These are phyloP conservation scores for Pogona vitticeps DNA, from an alignment of 2,113 vertebrate genomes.

Conservation along the genomic window DNA sequence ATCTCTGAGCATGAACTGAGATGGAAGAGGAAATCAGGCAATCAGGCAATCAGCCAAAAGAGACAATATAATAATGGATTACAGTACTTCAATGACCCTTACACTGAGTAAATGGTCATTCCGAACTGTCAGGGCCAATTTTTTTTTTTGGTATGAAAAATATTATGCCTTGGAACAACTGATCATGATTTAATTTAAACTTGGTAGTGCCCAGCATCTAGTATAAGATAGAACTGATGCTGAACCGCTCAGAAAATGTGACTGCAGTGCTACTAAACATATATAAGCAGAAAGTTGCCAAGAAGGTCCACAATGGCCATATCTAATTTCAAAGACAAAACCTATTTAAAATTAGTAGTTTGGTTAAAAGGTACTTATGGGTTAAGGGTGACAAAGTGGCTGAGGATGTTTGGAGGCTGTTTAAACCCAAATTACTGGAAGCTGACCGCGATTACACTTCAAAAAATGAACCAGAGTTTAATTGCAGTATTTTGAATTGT, in stretches of 20 bases:
- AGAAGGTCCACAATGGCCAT: background rate
- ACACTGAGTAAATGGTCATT: background rate
- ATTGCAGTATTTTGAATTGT: too few species aligned
- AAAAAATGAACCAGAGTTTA: too few species aligned
- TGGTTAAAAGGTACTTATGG: background rate
- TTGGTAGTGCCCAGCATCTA: background rate
- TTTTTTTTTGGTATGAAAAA: background rate
- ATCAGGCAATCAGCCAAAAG: background rate
- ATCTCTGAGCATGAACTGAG: background rate
- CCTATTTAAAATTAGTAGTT: background rate
- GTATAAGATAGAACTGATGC: background rate
- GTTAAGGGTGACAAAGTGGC: background rate
- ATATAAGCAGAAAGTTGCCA: background rate
- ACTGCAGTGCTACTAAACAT: background rate
- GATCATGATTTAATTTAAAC: background rate
- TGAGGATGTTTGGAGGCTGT: background rate
- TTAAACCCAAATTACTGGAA: background rate
- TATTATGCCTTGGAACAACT: background rate
- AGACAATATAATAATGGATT: background rate
- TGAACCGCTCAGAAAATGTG: background rate
- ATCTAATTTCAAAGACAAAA: background rate
- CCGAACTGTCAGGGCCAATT: background rate
- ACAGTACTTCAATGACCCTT: background rate
- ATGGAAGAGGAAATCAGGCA: background rate
- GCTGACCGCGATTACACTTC: background rate